These are phyloP conservation scores for Piprites chloris DNA, from an alignment of 2,113 vertebrate genomes.

Conservation along the genomic window DNA sequence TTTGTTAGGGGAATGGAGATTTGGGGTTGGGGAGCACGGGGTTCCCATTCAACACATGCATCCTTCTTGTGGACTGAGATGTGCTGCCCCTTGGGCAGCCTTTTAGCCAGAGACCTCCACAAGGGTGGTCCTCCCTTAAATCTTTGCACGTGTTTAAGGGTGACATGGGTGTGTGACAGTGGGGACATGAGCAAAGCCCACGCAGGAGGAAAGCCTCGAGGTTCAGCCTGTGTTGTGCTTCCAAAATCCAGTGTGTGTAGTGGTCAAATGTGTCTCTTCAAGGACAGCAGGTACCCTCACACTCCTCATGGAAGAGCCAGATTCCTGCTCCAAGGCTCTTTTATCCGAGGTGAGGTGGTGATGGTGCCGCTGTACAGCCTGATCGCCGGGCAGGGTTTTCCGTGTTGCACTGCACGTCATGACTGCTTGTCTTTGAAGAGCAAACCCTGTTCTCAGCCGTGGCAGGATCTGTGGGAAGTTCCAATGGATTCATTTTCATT, in stretches of 20 bases:
- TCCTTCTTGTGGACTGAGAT: neutral
- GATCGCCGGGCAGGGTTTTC: neutral
- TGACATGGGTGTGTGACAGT: neutral
- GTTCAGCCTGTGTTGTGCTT: fast-evolving
- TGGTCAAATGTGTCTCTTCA: neutral
- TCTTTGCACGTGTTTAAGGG: fast-evolving
- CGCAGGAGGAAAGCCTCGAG: neutral
- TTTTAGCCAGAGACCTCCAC: neutral
- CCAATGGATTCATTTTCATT: neutral
- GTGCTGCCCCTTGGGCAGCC: neutral
- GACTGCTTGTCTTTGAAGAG: neutral
- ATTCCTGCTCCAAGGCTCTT: neutral
- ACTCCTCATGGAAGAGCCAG: neutral
- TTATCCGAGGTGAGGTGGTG: neutral
- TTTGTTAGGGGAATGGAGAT: neutral
- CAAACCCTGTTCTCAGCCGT: neutral
- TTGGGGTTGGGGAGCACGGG: neutral
- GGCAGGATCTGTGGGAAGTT: neutral
- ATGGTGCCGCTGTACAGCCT: neutral
- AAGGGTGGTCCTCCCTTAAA: neutral
- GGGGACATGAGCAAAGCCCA: neutral
- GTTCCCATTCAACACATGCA: neutral
- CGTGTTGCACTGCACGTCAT: neutral
- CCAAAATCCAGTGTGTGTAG: neutral
- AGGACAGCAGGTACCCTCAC: neutral